A percentile compares a stretch with the other conserved stretches of the same genome.
These are phyloP conservation scores for Champsocephalus esox DNA, from an alignment of 2,797 vertebrate genomes.

Conservation along the genomic window DNA sequence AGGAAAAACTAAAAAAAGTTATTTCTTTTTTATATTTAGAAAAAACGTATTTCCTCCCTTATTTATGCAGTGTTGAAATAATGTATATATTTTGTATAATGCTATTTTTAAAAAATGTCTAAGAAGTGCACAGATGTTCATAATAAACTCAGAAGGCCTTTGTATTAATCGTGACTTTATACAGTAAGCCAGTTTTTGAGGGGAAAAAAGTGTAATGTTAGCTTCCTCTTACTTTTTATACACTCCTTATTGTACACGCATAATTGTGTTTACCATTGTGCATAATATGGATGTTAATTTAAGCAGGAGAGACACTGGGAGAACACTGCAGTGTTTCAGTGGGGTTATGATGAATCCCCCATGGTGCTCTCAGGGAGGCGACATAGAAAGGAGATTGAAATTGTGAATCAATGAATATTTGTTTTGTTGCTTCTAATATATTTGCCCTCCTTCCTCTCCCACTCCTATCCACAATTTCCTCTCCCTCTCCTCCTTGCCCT, in stretches of 20 bases:
- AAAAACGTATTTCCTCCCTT: not conserved
- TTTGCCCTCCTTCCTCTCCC: slow-evolving; percentile 45
- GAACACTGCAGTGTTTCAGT: slow-evolving; percentile 32
- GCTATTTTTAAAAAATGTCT: not conserved
- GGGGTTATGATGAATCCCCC: slow-evolving; percentile 32
- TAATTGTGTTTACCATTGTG: slow-evolving; percentile 50
- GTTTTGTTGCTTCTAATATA: slow-evolving; percentile 59
- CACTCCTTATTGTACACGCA: not conserved
- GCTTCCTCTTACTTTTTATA: not conserved
- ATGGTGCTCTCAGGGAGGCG: slow-evolving; percentile 27
- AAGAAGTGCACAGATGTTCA: not conserved
- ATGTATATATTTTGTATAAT: too few relatives aligned
- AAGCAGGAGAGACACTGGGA: slow-evolving; percentile 15
- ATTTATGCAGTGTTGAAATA: not conserved
- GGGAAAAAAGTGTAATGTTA: not conserved
- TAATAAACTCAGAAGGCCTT: not conserved
- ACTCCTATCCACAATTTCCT: not conserved
- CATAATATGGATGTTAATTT: slow-evolving; percentile 49
- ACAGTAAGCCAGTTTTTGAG: not conserved
- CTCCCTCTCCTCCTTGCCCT: slow-evolving; percentile 25
- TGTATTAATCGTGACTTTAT: slow-evolving; percentile 10
- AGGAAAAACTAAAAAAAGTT: not conserved
- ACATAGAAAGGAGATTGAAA: slow-evolving; percentile 62
- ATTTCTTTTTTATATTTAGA: not conserved
- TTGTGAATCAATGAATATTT: slow-evolving; percentile 71